Conservation (phyloP, 2,888 invertebrate genomes). For the Slavum lentiscoides region DNA sequence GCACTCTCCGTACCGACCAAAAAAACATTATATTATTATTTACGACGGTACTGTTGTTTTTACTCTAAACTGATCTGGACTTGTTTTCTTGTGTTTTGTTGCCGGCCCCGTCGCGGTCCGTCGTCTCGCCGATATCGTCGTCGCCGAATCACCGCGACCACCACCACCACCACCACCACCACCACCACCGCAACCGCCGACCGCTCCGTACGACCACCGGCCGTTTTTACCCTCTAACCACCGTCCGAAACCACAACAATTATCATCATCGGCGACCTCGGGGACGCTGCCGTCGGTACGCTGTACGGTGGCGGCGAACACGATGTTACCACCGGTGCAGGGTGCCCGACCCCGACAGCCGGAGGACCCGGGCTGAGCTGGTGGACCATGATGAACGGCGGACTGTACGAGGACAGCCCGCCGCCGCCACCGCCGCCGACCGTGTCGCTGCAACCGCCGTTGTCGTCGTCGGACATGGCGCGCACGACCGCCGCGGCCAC, state of each 20-base stretch:
- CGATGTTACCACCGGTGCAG: conserved; percentile 72
- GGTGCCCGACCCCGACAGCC: conserved; percentile 59
- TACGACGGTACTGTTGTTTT: neutral
- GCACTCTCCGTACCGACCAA: no score
- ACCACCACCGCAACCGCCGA: neutral
- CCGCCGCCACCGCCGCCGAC: conserved; percentile 66
- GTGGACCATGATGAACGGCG: conserved; percentile 85
- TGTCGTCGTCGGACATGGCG: conserved; percentile 57
- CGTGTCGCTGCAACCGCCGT: conserved; percentile 68
- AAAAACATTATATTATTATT: no score
- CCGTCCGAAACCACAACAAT: conserved; percentile 61
- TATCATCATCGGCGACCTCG: conserved; percentile 60
- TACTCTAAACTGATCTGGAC: conserved; percentile 54
- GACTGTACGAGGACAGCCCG: conserved; percentile 74
- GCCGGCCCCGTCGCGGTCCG: conserved; percentile 26
- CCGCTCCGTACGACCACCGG: conserved; percentile 5
- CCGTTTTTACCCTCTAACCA: conserved; percentile 38
- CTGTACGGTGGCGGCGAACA: conserved; percentile 74
- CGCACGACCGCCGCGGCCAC: conserved; percentile 63
- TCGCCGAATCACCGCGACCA: neutral
- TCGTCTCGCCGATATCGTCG: conserved; percentile 11
- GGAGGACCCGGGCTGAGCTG: conserved; percentile 82
- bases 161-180: neutral
- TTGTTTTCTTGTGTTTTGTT: conserved; percentile 54
- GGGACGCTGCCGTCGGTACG: conserved; percentile 66